Evolutionary conservation across 2,113 vertebrate genomes (phyloP).

Genomic region (Xenopus laevis): DNA sequence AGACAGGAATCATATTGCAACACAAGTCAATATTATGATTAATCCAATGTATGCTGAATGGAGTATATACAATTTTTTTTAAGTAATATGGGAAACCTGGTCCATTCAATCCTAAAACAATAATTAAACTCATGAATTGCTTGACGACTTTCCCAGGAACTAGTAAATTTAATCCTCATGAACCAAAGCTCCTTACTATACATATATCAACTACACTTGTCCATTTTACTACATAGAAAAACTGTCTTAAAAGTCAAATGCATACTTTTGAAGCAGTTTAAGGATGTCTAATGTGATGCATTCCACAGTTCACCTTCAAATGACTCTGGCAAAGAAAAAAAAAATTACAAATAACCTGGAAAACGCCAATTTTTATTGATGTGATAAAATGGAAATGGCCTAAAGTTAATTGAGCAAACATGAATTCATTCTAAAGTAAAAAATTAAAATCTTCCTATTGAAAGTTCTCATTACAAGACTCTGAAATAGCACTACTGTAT

Average conservation of each 20-base stretch:
- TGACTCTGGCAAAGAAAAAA: slow-evolving; percentile 14
- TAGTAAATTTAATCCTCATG: not conserved
- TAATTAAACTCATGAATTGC: not conserved
- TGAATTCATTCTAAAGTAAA: slow-evolving; percentile 39
- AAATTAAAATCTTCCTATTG: slow-evolving; percentile 51
- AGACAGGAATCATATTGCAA: not conserved
- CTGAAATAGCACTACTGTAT: not conserved
- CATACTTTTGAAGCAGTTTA: not conserved
- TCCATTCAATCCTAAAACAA: not conserved
- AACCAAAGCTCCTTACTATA: not conserved
- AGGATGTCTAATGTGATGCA: not conserved
- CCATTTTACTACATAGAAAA: not conserved
- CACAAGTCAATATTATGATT: slow-evolving; percentile 4
- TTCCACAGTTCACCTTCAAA: not conserved
- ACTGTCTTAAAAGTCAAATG: not conserved
- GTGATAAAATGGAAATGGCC: slow-evolving; percentile 51
- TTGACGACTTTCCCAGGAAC: not conserved
- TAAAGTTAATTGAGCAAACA: slow-evolving; percentile 54
- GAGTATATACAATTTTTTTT: not conserved
- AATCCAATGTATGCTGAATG: not conserved
- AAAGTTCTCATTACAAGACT: not conserved
- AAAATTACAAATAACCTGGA: slow-evolving; percentile 51
- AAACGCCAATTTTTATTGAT: slow-evolving; percentile 56
- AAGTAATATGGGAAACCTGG: not conserved
- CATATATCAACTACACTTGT: not conserved